Percentiles rank a stretch among this genome's conserved stretches.
Conservation (phyloP, 2,113 vertebrate species). For the Uria aalge region DNA sequence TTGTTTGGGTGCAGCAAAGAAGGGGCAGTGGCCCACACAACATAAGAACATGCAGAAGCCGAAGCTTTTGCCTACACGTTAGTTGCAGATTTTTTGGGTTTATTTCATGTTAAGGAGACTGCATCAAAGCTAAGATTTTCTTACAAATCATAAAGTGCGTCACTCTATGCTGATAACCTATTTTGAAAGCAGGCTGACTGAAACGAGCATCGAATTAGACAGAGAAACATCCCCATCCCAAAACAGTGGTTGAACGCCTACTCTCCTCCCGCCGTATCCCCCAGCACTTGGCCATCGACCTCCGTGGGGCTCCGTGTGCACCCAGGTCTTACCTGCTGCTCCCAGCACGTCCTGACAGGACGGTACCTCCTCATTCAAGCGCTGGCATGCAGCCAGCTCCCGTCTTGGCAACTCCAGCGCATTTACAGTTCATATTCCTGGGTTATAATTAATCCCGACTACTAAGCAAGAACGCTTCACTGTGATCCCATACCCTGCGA, state of each 20-base stretch:
- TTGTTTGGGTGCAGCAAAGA: not conserved
- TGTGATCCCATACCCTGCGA: not conserved
- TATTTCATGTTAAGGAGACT: not conserved
- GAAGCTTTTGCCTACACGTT: not conserved
- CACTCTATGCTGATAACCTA: not conserved
- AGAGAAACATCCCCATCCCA: not conserved
- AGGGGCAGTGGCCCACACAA: not conserved
- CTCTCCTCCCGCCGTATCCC: not conserved
- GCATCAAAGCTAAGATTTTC: not conserved
- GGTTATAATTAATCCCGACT: not conserved
- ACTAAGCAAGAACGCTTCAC: not conserved
- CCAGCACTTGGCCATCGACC: not conserved
- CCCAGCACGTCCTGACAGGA: not conserved
- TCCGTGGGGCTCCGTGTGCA: rapidly evolving
- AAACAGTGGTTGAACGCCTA: rapidly evolving
- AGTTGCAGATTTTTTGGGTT: not conserved
- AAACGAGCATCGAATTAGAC: rapidly evolving
- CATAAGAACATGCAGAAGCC: not conserved
- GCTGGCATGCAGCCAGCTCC: not conserved
- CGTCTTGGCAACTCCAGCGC: not conserved
- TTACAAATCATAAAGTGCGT: not conserved
- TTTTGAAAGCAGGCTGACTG: not conserved
- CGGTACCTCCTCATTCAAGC: not conserved
- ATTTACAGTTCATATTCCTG: not conserved
- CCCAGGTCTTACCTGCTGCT: not conserved